These are phyloP conservation scores for Capreolus pygargus DNA, from an alignment of 2,113 vertebrate genomes.

Conservation along the genomic window DNA sequence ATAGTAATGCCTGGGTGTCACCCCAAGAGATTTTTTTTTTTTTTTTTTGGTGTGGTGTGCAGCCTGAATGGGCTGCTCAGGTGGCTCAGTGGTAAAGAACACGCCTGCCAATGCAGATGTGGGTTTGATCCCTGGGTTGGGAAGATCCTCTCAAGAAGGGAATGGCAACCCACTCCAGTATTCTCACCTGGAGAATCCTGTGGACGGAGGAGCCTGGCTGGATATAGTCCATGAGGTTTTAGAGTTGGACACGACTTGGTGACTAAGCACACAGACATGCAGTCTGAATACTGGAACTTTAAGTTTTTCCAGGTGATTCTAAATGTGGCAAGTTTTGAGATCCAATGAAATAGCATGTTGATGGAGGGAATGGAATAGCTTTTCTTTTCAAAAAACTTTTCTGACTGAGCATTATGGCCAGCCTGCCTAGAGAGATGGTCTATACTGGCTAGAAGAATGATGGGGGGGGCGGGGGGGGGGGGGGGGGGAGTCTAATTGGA, in stretches of 20 bases:
- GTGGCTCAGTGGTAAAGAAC: neutral
- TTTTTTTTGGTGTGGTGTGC: neutral
- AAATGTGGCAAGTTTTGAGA: neutral
- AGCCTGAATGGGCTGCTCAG: neutral
- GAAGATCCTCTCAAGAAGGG: neutral
- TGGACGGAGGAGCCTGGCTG: neutral
- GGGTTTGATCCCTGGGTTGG: neutral
- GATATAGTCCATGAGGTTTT: neutral
- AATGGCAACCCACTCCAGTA: neutral
- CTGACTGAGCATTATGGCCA: neutral
- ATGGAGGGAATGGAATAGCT: neutral
- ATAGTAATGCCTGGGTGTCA: neutral
- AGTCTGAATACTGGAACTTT: neutral
- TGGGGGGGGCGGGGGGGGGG: fast-evolving
- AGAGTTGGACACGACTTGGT: neutral
- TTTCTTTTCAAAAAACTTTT: neutral
- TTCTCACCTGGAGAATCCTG: neutral
- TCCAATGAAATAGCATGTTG: neutral
- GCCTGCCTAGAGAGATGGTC: neutral
- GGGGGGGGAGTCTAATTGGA: neutral
- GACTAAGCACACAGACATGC: neutral
- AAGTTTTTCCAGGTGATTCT: neutral
- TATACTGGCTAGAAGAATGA: neutral
- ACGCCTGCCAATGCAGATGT: fast-evolving
- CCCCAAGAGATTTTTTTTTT: neutral